phyloP scores from a whole-genome alignment of 2,797 vertebrate genomes.

The Coregonus suidteri region DNA sequence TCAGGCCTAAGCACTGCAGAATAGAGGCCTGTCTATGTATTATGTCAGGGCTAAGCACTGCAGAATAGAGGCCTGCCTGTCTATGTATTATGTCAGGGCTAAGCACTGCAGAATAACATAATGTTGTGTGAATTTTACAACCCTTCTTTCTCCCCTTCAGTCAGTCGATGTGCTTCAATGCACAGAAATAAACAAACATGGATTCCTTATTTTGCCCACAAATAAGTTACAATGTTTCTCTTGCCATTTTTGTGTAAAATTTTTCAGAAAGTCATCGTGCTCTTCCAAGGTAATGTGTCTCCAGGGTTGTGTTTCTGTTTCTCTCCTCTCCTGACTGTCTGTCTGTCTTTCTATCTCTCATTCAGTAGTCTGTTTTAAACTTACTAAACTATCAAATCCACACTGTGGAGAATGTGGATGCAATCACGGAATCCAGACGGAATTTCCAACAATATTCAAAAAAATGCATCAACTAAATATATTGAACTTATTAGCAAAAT shows the following conservation, averaged over 20 bases:
- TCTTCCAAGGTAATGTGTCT: conserved; percentile 99
- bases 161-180: neutral
- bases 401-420: too few species aligned
- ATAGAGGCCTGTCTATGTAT: conserved; percentile 34
- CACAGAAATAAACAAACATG: conserved; percentile 77
- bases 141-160: neutral
- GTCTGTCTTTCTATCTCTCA: conserved; percentile 73
- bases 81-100: neutral
- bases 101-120: neutral
- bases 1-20: conserved; percentile 17
- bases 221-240: conserved; percentile 99
- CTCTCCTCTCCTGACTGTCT: conserved; percentile 64
- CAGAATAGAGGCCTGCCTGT: conserved; percentile 46
- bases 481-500: too few species aligned
- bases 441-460: too few species aligned
- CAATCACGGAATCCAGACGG: too few species aligned
- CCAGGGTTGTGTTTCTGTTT: conserved; percentile 89
- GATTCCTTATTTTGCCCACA: conserved; percentile 89
- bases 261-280: conserved; percentile 99
- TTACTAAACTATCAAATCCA: too few species aligned
- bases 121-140: neutral
- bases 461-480: too few species aligned
- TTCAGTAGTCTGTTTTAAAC: conserved; percentile 64
- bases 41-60: neutral
- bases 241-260: conserved; percentile 99